Conservation (phyloP, 2,888 invertebrate genomes). For the Cephus rjabovi region DNA sequence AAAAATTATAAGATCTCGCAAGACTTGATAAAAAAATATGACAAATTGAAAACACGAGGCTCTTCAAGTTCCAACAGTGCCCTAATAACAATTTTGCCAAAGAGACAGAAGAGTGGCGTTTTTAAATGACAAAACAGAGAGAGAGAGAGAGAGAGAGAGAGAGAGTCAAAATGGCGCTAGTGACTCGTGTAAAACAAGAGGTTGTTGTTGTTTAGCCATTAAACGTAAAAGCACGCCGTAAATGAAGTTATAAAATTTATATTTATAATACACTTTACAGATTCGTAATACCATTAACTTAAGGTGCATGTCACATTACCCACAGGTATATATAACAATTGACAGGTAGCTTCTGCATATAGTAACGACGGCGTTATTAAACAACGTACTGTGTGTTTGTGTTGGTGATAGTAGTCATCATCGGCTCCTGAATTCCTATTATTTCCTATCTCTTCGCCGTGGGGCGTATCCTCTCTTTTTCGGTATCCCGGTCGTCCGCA, state of each 20-base stretch:
- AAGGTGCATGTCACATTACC: constrained; percentile 64
- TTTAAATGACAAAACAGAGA: not conserved
- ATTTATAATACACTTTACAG: constrained; percentile 68
- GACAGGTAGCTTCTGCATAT: constrained; percentile 60
- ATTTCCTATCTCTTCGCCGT: constrained; percentile 64
- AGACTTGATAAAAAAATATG: constrained; percentile 12
- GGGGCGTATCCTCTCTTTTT: constrained; percentile 64
- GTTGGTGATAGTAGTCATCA: constrained; percentile 45
- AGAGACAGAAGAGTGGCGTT: not conserved
- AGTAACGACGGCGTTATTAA: constrained; percentile 44
- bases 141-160: not conserved
- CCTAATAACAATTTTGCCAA: not conserved
- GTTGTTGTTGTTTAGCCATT: constrained; percentile 8
- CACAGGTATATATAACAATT: constrained; percentile 65
- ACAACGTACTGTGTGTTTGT: constrained; percentile 21
- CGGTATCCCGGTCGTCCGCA: constrained; percentile 65
- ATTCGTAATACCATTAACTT: constrained; percentile 66
- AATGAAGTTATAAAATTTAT: constrained; percentile 67
- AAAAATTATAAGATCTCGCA: constrained; percentile 16
- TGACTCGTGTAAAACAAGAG: not conserved
- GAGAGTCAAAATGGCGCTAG: not conserved
- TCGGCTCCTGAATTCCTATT: constrained; percentile 41
- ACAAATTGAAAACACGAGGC: constrained; percentile 24
- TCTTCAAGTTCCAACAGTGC: not conserved
- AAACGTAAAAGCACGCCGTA: constrained; percentile 39